Evolutionary conservation across 1,140 invertebrate genomes (phyloP).

Genomic region (Aphaenogaster ashmeadi): DNA sequence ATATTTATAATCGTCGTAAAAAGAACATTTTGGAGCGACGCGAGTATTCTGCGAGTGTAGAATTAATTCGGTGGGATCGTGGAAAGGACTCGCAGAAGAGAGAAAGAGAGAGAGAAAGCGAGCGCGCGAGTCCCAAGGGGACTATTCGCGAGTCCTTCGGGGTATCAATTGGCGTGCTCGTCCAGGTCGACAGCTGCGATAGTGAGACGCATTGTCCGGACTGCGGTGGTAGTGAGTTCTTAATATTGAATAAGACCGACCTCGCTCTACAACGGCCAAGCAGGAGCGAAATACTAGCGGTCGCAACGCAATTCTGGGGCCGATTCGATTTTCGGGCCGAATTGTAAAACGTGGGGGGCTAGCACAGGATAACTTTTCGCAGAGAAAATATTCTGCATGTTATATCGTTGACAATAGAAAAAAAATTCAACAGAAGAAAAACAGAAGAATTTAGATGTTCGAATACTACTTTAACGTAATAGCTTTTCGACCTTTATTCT

Average conservation of each 20-base stretch:
- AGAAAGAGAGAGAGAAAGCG: constrained; percentile 17
- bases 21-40: neutral
- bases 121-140: constrained; percentile 67
- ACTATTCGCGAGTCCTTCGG: constrained; percentile 78
- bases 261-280: constrained; percentile 49
- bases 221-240: constrained; percentile 67
- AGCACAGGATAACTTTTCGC: neutral
- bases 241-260: constrained; percentile 79
- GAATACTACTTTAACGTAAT: neutral
- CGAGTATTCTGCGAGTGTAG: constrained; percentile 18
- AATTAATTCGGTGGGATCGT: constrained; percentile 72
- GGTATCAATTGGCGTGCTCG: constrained; percentile 81
- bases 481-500: neutral
- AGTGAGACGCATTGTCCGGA: constrained; percentile 78
- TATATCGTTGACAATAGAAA: neutral
- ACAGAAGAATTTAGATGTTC: neutral
- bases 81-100: constrained; percentile 53
- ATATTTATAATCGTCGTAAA: constrained; percentile 37
- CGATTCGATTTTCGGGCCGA: constrained; percentile 54
- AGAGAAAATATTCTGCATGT: constrained; percentile 22
- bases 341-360: constrained; percentile 26
- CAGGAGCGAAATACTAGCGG: constrained; percentile 72
- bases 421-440: neutral
- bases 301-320: constrained; percentile 52
- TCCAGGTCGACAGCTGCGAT: constrained; percentile 78